Evolutionary conservation across 2,888 invertebrate genomes (phyloP), one percentile per base, ranked within the genome.

Genomic region (Melinopterus prodromus): DNA sequence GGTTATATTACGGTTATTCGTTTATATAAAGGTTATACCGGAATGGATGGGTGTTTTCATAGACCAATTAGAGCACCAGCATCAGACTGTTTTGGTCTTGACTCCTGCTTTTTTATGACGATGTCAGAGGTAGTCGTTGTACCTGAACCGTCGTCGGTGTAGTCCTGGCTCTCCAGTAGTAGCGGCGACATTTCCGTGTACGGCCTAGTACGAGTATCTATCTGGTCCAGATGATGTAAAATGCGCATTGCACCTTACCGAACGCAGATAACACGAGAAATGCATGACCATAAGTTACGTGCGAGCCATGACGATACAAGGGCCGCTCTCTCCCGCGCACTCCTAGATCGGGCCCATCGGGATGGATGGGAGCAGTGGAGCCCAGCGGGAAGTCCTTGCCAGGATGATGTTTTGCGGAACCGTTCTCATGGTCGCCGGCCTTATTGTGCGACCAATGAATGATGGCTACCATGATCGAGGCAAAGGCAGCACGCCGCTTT

Each of bases 371-470:
- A 84, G 84, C 84, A 83, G 80, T 81, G 77, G 78, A 78, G 76
- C 83, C 79, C 83, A 81, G 83, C 83, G 82, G 84, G 84, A 84
- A 79, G 80, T 81, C 84, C 84, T 78, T 82, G 79, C 82, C 81
- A 81, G 79, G 82, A 76, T 82, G 84, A 85, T 84, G 84, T 85
- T 53, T 85, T 84, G 82, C 85, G 85, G 85, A 86, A 86, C 84
- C 84, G 83, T 85, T 86, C 85, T 85, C 85, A 85, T 84, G 85
- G 83, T 79, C 74, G 74, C 74, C 83, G 85, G 83, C 78, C 74
- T 35, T 36, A 77, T 70, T 69, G 77, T 84, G 85, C 85, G 83
- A 82, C 84, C 81, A 83, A 85, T 86, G 86, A 85, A 85, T 86
- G 85, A 84, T 85, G 84, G 83, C 82, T 83, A 83, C 84, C 84